These are phyloP conservation scores for Abrostola tripartita DNA, from an alignment of 2,888 invertebrate species.

Conservation along the genomic window DNA sequence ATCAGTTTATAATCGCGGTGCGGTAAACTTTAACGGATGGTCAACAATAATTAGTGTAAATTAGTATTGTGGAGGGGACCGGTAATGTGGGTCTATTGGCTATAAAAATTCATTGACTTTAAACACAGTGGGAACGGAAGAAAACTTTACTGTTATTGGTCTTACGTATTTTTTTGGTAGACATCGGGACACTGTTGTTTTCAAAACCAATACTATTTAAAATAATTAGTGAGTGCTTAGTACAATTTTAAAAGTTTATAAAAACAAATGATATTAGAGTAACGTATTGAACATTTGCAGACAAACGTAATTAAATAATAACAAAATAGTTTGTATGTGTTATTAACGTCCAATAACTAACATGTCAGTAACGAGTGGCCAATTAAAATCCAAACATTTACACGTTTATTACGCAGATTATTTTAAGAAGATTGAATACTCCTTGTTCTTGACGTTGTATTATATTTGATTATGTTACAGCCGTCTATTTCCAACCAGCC, in stretches of 20 bases:
- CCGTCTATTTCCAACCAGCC: constrained; percentile 28
- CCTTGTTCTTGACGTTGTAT: constrained; percentile 5
- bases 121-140: constrained; percentile 15
- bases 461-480: constrained; percentile 21
- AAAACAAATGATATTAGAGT: too few relatives aligned
- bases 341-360: constrained; percentile 15
- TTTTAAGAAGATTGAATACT: constrained; percentile 3
- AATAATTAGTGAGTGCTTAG: background rate
- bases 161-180: constrained; percentile 2
- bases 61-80: constrained; percentile 35
- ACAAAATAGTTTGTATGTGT: background rate
- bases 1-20: constrained; percentile 52
- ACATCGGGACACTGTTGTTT: background rate
- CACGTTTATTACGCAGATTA: background rate
- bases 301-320: too few relatives aligned
- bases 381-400: constrained; percentile 3
- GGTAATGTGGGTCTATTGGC: constrained; percentile 24
- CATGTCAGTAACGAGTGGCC: background rate
- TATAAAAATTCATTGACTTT: constrained; percentile 32
- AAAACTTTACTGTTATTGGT: constrained; percentile 3
- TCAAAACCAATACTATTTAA: constrained; percentile 1
- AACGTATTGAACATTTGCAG: too few relatives aligned
- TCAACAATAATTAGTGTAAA: constrained; percentile 43
- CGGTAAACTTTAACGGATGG: constrained; percentile 40
- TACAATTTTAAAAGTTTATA: too few relatives aligned